phyloP scores from a whole-genome alignment of 2,888 invertebrate species.

The Trachelus tabidus region DNA sequence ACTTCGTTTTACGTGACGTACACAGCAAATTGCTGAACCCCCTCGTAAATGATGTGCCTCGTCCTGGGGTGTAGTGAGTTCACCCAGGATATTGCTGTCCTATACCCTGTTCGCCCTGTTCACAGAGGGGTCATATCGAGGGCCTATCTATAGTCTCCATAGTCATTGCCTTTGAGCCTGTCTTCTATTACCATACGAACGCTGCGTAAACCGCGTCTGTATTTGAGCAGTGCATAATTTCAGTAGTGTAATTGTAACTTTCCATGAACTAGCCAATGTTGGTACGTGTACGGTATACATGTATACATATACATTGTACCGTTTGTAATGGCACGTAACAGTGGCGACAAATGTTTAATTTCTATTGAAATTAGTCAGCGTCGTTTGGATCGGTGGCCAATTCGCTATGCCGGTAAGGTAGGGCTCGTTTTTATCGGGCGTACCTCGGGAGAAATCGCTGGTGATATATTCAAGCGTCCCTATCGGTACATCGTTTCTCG shows the following conservation, averaged over 20 bases:
- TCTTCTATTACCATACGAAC: too few relatives aligned
- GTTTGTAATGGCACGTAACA: neutral
- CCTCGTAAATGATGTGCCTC: neutral
- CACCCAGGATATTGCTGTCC: neutral
- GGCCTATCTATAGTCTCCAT: neutral
- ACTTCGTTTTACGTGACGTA: neutral
- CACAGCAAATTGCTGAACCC: neutral
- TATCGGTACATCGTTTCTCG: slow-evolving; percentile 40
- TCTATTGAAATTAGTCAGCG: neutral
- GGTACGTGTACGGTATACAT: neutral
- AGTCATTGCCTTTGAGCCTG: neutral
- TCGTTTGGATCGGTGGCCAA: neutral
- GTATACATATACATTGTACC: neutral
- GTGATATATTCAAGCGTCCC: slow-evolving; percentile 36
- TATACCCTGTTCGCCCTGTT: neutral
- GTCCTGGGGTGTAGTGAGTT: neutral
- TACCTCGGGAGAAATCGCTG: slow-evolving; percentile 36
- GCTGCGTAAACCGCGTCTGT: neutral
- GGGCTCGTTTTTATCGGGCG: slow-evolving; percentile 13
- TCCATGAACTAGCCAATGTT: neutral
- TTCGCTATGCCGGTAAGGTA: neutral
- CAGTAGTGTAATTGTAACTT: neutral
- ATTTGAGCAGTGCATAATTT: neutral
- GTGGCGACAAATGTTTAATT: neutral
- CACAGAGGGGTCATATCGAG: neutral